phyloP scores from a whole-genome alignment of 2,888 invertebrate genomes.

The Melieria picta region DNA sequence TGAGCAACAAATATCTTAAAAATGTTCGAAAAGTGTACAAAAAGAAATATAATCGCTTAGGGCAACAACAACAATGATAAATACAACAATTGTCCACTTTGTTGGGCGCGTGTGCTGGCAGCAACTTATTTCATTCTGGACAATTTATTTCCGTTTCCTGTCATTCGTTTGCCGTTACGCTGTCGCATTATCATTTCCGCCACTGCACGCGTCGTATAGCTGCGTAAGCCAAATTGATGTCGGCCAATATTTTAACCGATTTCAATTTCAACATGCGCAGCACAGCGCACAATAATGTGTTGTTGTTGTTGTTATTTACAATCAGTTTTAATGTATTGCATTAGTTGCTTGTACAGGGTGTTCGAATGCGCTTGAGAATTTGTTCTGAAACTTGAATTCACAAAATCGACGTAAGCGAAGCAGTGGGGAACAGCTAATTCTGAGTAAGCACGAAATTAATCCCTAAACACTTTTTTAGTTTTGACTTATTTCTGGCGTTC shows the following conservation, averaged over 20 bases:
- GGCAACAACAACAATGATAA: neutral
- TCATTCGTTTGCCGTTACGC: neutral
- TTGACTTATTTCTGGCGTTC: too few relatives aligned
- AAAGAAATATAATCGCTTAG: neutral
- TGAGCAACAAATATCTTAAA: too few relatives aligned
- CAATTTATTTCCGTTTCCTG: neutral
- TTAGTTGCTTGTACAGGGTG: too few relatives aligned
- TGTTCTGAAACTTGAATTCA: too few relatives aligned
- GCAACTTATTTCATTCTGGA: neutral
- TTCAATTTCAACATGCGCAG: neutral
- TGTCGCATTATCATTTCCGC: conserved; percentile 2
- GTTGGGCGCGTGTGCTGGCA: neutral
- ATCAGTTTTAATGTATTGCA: too few relatives aligned
- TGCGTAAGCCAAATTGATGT: conserved; percentile 7
- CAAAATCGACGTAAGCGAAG: too few relatives aligned
- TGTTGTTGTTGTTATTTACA: too few relatives aligned
- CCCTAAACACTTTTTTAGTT: too few relatives aligned
- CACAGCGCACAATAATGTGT: too few relatives aligned
- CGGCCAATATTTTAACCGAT: neutral
- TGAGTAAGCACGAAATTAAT: too few relatives aligned
- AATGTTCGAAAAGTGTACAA: neutral
- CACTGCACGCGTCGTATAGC: neutral
- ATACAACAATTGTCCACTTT: neutral
- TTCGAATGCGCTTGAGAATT: too few relatives aligned
- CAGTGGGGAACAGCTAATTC: too few relatives aligned